Percentiles rank a stretch among this genome's conserved stretches.
These are phyloP conservation scores for Phocoena phocoena DNA, from an alignment of 2,113 vertebrate genomes.

Conservation along the genomic window DNA sequence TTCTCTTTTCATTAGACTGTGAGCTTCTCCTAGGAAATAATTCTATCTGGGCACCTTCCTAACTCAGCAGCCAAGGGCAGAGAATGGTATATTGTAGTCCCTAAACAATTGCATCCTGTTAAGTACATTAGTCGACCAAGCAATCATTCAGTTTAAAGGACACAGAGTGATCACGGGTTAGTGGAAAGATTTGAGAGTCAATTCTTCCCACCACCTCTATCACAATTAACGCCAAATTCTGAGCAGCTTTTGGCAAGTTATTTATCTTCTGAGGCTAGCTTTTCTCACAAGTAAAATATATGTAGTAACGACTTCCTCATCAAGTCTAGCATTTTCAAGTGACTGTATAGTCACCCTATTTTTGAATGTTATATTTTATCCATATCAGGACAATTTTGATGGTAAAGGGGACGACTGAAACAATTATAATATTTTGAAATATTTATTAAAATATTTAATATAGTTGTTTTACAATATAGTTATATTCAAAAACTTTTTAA, in stretches of 20 bases:
- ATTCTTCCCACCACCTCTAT: rapidly evolving
- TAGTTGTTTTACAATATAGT: neutral
- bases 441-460: neutral
- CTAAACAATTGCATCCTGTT: neutral
- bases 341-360: neutral
- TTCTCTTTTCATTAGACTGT: neutral
- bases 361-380: neutral
- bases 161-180: neutral
- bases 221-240: neutral
- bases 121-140: neutral
- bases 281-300: neutral
- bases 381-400: neutral
- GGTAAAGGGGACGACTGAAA: neutral
- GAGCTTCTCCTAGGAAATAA: neutral
- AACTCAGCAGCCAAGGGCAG: neutral
- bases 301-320: neutral
- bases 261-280: neutral
- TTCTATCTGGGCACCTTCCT: neutral
- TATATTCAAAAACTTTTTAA: neutral
- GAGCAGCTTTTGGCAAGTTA: neutral
- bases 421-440: neutral
- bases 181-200: neutral
- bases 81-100: too few relatives aligned
- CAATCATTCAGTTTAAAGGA: neutral
- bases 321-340: neutral